Percentiles rank a stretch among this genome's conserved stretches.
phyloP scores from a whole-genome alignment of 2,797 vertebrate species.

The Neopelma chrysocephalum region DNA sequence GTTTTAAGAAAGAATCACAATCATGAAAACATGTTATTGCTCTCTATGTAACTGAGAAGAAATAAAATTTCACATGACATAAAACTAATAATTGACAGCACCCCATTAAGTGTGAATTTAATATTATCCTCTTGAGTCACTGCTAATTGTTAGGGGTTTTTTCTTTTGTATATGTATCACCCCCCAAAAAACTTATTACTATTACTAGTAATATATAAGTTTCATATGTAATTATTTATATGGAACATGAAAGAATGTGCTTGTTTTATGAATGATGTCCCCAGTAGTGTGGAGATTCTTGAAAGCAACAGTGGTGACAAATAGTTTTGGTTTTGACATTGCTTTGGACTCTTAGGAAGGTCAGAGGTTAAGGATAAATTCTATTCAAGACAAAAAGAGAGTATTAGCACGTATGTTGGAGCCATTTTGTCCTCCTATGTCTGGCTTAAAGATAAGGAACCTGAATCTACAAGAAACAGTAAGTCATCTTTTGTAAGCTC shows the following conservation, averaged over 20 bases:
- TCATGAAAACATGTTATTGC: background rate
- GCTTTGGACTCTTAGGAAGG: background rate
- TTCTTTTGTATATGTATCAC: background rate
- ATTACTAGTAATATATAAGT: background rate
- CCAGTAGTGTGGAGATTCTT: background rate
- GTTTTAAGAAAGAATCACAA: background rate
- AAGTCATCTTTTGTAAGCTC: background rate
- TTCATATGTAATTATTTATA: background rate
- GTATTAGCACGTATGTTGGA: background rate
- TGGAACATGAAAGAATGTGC: background rate
- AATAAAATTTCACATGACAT: background rate
- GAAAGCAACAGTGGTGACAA: background rate
- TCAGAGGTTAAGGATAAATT: background rate
- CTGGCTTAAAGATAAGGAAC: background rate
- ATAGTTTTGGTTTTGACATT: background rate
- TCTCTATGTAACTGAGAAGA: background rate
- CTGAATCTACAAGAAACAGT: background rate
- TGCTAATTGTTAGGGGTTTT: background rate
- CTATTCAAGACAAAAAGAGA: background rate
- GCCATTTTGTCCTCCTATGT: background rate
- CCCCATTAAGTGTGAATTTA: background rate
- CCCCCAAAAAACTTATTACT: background rate
- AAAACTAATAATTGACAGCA: background rate
- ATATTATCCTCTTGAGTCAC: background rate
- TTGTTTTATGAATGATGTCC: background rate